Conservation (phyloP, 1,140 invertebrate species). For the Hesperophylax magnus region DNA sequence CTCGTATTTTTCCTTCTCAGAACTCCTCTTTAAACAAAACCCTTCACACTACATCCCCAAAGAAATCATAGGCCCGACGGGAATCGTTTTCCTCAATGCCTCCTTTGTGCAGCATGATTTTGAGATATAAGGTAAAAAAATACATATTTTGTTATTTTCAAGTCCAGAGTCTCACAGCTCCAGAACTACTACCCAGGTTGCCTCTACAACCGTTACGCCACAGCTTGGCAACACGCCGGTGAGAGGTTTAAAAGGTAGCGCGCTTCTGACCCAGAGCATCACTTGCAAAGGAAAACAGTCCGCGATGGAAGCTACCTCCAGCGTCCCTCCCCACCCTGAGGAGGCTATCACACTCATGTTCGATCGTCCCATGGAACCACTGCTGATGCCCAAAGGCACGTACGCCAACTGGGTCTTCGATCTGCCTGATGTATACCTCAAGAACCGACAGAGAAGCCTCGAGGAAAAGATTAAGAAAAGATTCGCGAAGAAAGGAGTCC, state of each 20-base stretch:
- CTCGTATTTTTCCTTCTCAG: too few species aligned
- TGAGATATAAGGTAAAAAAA: too few species aligned
- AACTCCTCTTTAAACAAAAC: too few species aligned
- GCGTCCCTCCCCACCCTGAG: too few species aligned
- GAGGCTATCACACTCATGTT: conserved; percentile 71
- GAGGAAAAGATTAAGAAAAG: conserved; percentile 50
- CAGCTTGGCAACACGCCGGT: not conserved
- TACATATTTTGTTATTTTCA: too few species aligned
- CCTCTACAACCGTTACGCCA: too few species aligned
- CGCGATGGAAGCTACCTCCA: not conserved
- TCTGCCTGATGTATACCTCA: conserved; percentile 68
- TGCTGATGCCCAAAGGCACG: conserved; percentile 75
- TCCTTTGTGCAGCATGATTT: too few species aligned
- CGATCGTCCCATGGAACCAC: conserved; percentile 78
- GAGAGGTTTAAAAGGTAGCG: not conserved
- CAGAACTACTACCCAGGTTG: too few species aligned
- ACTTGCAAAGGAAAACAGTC: not conserved
- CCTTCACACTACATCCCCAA: too few species aligned
- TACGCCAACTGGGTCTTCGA: conserved; percentile 71
- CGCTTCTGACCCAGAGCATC: not conserved
- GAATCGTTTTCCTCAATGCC: too few species aligned
- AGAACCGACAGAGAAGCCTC: not conserved
- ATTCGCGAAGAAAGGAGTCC: conserved; percentile 71
- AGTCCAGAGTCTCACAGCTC: too few species aligned
- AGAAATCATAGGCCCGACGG: too few species aligned